Evolutionary conservation across 1,140 invertebrate species (phyloP), one percentile per base, ranked within the genome.

Genomic region (Pseudachorutes palmiensis): DNA sequence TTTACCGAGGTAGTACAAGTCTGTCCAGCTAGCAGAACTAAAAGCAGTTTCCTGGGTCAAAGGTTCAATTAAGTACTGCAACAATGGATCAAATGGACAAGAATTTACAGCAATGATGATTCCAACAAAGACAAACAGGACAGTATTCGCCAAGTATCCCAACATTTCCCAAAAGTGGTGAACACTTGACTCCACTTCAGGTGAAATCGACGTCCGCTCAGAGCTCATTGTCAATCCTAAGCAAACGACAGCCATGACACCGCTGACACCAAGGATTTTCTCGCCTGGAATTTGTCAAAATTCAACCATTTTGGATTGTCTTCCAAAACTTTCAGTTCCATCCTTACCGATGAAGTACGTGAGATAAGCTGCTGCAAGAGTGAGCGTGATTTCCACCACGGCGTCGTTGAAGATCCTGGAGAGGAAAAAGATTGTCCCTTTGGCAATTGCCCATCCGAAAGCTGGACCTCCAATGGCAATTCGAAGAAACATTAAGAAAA

Each of bases 101-200:
- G 51, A 55, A 55, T 22, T 55, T 55, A 55, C 51, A 26, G 51
- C 51, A 51, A 81, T 80, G n/a, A 81, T 76, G 48, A 80, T 76
- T 9, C 81, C 81, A 30, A 80, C 80, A 24, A 81, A 74, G 41
- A 80, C 78, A 70, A 81, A 82, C 24, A 82, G 80, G 3, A 82
- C 70, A 0, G 80, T 81, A 71, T 82, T 81, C 14, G 79, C 79
- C 31, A 81, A 74, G 65, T 80, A 82, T 16, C 78, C 76, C 49
- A 82, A 58, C 30, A 79, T 78, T 70, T 81, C 78, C 81, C 81
- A 82, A 65, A 81, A 81, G 64, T 75, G 72, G 70, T 81, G 80
- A 2, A 81, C 70, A 41, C 77, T 77, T 22, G 67, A 70, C 61
- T 81, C 79, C 0, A 79, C 79, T 69, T 81, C 80, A 0, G 80